These are phyloP conservation scores for Bothrops alternatus DNA, from an alignment of 2,797 vertebrate species.

Conservation along the genomic window DNA sequence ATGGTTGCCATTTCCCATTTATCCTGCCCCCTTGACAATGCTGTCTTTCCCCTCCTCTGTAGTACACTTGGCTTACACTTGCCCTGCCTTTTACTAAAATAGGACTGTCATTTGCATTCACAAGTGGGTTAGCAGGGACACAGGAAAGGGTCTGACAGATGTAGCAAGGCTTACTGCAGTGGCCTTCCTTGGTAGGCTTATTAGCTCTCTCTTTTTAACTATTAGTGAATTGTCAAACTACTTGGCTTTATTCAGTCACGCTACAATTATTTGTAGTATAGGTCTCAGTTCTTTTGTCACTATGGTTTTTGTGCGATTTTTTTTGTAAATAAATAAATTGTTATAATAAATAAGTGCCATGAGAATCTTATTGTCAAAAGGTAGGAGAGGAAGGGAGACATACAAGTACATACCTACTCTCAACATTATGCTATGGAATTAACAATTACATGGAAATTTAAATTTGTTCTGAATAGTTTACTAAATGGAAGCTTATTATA, in stretches of 20 bases:
- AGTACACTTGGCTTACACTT: neutral
- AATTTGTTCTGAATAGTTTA: neutral
- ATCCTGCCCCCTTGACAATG: neutral
- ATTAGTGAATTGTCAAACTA: neutral
- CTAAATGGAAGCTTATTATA: neutral
- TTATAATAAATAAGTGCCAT: neutral
- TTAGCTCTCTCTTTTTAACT: neutral
- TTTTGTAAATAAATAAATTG: neutral
- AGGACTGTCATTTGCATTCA: neutral
- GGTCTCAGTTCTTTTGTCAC: neutral
- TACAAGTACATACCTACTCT: neutral
- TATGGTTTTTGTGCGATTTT: neutral
- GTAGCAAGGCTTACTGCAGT: neutral
- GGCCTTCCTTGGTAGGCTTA: neutral
- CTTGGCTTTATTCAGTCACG: neutral
- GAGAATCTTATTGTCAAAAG: neutral
- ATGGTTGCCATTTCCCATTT: neutral
- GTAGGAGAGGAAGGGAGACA: neutral
- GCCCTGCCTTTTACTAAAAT: neutral
- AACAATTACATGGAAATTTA: neutral
- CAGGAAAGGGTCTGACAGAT: neutral
- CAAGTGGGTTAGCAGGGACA: neutral
- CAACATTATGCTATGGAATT: neutral
- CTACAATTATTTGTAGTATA: neutral
- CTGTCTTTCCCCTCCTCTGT: neutral